Conservation (phyloP, 2,888 invertebrate genomes). For the Xanthia icteritia region DNA sequence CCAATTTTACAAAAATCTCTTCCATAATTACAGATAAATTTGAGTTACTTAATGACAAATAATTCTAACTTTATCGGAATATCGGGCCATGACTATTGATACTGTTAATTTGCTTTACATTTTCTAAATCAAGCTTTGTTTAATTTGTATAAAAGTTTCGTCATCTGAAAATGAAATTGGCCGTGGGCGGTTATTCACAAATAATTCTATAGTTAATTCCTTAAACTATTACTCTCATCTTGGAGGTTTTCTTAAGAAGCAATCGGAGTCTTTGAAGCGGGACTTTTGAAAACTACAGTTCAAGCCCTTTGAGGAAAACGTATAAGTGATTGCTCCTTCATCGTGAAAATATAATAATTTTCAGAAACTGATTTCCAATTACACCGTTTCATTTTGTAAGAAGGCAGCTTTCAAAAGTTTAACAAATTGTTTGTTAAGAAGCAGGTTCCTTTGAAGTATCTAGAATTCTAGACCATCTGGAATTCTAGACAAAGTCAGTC, state of each 20-base stretch:
- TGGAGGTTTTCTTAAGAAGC: slow-evolving; percentile 33
- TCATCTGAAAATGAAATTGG: background rate
- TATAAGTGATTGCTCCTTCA: slow-evolving; percentile 53
- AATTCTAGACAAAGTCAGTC: background rate
- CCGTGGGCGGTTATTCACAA: slow-evolving; percentile 6
- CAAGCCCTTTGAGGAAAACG: slow-evolving; percentile 67
- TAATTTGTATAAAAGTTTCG: background rate
- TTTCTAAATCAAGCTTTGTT: slow-evolving; percentile 10
- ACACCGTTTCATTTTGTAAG: slow-evolving; percentile 9
- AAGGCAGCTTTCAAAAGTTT: background rate
- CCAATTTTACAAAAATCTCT: slow-evolving; percentile 12
- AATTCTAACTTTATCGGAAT: background rate
- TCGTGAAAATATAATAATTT: slow-evolving; percentile 38
- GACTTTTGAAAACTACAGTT: slow-evolving; percentile 62
- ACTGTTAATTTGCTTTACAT: background rate
- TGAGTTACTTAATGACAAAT: background rate
- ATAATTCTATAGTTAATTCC: slow-evolving; percentile 19
- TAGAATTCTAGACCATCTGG: background rate
- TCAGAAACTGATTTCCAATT: slow-evolving; percentile 26
- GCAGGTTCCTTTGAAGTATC: background rate
- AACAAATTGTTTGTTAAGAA: background rate
- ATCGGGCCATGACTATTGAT: background rate
- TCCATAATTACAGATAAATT: background rate
- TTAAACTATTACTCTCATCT: slow-evolving; percentile 32
- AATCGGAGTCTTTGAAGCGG: slow-evolving; percentile 60